Percentiles rank a stretch among this genome's conserved stretches.
Evolutionary conservation across 1,140 invertebrate species (phyloP).

Genomic region (Eulimnadia texana): DNA sequence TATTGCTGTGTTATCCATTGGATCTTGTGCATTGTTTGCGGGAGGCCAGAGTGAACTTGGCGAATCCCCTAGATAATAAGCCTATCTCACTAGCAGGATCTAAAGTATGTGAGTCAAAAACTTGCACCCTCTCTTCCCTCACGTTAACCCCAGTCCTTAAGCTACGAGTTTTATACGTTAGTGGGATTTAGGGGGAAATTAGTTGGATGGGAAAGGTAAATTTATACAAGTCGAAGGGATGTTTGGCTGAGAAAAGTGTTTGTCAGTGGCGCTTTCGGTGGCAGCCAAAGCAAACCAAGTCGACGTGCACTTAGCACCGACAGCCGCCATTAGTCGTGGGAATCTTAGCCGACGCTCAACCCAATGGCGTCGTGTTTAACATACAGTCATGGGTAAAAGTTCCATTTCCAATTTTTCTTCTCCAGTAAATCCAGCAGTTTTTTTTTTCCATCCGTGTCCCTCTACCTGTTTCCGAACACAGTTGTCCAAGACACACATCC

Average conservation of each 20-base stretch:
- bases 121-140: too few relatives aligned
- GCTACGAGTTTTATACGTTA: too few relatives aligned
- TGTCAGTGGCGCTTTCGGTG: neutral
- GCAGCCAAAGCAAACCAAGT: neutral
- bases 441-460: too few relatives aligned
- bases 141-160: too few relatives aligned
- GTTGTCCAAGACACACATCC: too few relatives aligned
- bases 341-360: neutral
- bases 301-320: neutral
- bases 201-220: neutral
- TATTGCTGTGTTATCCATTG: neutral
- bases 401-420: too few relatives aligned
- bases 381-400: too few relatives aligned
- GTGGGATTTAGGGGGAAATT: too few relatives aligned
- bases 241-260: neutral
- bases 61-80: neutral
- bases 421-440: too few relatives aligned
- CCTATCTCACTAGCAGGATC: neutral
- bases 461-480: too few relatives aligned
- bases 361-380: neutral
- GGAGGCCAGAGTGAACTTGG: neutral
- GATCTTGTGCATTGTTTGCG: neutral
- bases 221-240: neutral
- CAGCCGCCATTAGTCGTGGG: neutral
- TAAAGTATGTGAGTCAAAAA: too few relatives aligned